Percentiles rank a stretch among this genome's conserved stretches.
Evolutionary conservation across 2,888 invertebrate species (phyloP).

Genomic region (Sarcophaga variegata): DNA sequence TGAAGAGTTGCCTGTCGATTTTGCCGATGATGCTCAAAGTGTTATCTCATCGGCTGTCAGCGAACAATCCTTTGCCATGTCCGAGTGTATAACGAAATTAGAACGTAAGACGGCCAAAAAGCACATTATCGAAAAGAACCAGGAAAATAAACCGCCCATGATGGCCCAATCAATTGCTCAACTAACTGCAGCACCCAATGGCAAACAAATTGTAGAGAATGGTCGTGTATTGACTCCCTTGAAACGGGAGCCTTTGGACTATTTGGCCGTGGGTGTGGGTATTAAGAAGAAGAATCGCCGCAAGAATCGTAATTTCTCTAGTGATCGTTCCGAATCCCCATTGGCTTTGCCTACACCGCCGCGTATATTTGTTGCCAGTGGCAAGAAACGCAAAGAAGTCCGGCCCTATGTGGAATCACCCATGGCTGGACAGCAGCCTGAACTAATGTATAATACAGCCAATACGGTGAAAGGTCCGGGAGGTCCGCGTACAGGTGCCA

Average conservation of each 20-base stretch:
- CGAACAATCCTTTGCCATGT: conserved; percentile 87
- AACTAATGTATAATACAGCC: conserved; percentile 35
- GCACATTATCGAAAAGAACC: conserved; percentile 78
- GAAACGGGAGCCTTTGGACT: conserved; percentile 89
- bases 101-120: conserved; percentile 83
- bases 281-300: conserved; percentile 88
- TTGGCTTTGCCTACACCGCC: conserved; percentile 86
- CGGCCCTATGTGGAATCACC: conserved; percentile 83
- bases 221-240: conserved; percentile 85
- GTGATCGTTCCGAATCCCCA: conserved; percentile 87
- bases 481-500: conserved; percentile 63
- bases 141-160: conserved; percentile 80
- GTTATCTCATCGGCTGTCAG: conserved; percentile 89
- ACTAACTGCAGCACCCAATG: conserved; percentile 60
- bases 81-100: conserved; percentile 85
- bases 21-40: conserved; percentile 86
- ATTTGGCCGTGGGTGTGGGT: conserved; percentile 86
- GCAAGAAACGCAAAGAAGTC: conserved; percentile 84
- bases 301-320: conserved; percentile 84
- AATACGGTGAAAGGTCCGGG: conserved; percentile 62
- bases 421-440: conserved; percentile 51
- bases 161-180: conserved; percentile 69
- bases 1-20: conserved; percentile 85
- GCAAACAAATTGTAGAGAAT: conserved; percentile 77
- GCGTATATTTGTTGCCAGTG: conserved; percentile 85